Conservation (phyloP, 1,140 invertebrate species). For the Heliconius melpomene region DNA sequence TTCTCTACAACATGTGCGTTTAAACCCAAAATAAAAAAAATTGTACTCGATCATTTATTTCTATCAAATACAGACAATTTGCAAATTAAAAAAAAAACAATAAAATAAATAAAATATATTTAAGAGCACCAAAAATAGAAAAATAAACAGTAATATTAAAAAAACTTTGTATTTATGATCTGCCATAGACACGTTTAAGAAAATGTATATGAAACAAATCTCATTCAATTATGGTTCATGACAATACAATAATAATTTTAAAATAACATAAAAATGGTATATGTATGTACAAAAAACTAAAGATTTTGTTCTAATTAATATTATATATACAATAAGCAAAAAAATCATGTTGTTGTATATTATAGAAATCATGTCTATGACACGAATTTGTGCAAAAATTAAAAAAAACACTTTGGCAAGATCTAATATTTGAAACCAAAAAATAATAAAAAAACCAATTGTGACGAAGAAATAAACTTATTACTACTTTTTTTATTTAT, state of each 20-base stretch:
- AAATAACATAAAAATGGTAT: not conserved
- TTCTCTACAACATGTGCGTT: conserved; percentile 31
- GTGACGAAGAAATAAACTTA: conserved; percentile 56
- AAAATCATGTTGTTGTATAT: not conserved
- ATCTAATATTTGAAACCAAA: conserved; percentile 43
- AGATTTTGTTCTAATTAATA: not conserved
- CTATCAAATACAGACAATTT: conserved; percentile 55
- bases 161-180: not conserved
- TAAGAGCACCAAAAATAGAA: conserved; percentile 55
- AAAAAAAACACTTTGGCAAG: conserved; percentile 67
- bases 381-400: not conserved
- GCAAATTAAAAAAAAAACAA: conserved; percentile 34
- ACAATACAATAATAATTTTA: not conserved
- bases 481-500: conserved; percentile 45
- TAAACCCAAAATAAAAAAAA: conserved; percentile 25
- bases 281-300: not conserved
- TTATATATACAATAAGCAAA: not conserved
- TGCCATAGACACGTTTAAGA: not conserved
- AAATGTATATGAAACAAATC: not conserved
- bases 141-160: not conserved
- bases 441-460: conserved; percentile 49
- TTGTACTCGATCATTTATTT: conserved; percentile 42
- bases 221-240: not conserved
- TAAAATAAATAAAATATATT: not conserved
- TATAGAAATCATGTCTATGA: not conserved